Base-by-base conservation (phyloP, 2,888 invertebrate genomes). In the Chaetoderma sp. region DNA sequence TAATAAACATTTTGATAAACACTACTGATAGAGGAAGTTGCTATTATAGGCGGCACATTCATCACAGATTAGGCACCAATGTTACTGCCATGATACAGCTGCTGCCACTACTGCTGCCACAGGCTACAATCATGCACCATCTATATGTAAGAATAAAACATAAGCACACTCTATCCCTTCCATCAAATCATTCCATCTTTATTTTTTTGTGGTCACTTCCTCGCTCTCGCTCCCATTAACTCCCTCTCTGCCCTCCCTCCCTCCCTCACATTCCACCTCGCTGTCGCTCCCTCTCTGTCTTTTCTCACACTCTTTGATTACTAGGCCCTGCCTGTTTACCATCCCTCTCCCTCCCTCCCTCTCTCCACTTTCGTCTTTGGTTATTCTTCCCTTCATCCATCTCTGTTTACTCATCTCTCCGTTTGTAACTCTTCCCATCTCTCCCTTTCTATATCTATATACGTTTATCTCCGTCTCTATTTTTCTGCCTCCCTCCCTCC, bases 151-250 rank as follows among this genome's bases (percentile, higher is more conserved):
- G n/a, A n/a, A n/a, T n/a, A n/a, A n/a, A n/a, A n/a, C n/a, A n/a
- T n/a, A n/a, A n/a, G n/a, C n/a, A n/a, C n/a, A n/a, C n/a, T n/a
- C n/a, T n/a, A n/a, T n/a, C n/a, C n/a, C n/a, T n/a, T n/a, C n/a
- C n/a, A n/a, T n/a, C n/a, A n/a, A n/a, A n/a, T n/a, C n/a, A n/a
- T n/a, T n/a, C n/a, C n/a, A n/a, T n/a, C n/a, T n/a, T n/a, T n/a
- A n/a, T n/a, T n/a, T n/a, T n/a, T n/a, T n/a, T n/a, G n/a, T n/a
- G n/a, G 45, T 47, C 36, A 36, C 30, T 49, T 39, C 36, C 30
- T 47, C 50, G 47, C 16, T 60, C 60, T 60, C 28, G 47, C 60
- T 60, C 32, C 50, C 60, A 36, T 13, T 60, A 36, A 33, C 30
- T 60, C 36, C 50, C 18, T 49, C 21, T 60, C 30, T 60, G 18